Conservation (phyloP, 1,140 invertebrate genomes). For the Coenobita brevimanus region DNA sequence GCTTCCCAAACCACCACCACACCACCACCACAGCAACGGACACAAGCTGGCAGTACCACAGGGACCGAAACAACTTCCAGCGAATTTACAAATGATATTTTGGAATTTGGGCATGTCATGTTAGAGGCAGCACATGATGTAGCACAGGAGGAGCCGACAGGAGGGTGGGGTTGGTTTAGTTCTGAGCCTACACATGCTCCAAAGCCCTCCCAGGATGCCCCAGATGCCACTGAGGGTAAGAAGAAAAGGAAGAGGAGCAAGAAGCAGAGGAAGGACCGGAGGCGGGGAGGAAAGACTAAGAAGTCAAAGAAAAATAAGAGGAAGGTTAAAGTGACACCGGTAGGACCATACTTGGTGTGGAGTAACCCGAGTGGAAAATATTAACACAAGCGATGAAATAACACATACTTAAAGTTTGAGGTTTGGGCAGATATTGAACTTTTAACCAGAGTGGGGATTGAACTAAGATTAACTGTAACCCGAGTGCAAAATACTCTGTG, state of each 20-base stretch:
- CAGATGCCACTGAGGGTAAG: too few species aligned
- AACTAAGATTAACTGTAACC: too few species aligned
- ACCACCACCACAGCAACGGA: neutral
- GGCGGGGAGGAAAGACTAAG: constrained; percentile 35
- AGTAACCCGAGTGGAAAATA: too few species aligned
- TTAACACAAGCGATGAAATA: too few species aligned
- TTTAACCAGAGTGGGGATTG: too few species aligned
- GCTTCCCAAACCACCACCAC: neutral
- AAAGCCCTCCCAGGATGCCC: neutral
- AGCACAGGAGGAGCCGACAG: constrained; percentile 30
- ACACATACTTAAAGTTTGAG: too few species aligned
- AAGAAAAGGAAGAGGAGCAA: constrained; percentile 38
- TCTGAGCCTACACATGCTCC: neutral
- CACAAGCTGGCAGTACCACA: neutral
- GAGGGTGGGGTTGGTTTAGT: constrained; percentile 51
- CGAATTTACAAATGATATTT: constrained; percentile 7
- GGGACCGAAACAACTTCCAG: too few species aligned
- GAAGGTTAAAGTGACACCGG: constrained; percentile 35
- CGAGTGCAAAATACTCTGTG: too few species aligned
- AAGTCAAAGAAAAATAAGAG: neutral
- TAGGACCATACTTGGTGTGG: neutral
- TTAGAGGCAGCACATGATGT: constrained; percentile 30
- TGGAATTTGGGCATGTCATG: constrained; percentile 20
- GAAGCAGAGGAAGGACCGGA: constrained; percentile 37
- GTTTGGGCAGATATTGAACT: too few species aligned